Conservation (phyloP, 2,888 invertebrate species). For the Pherbina coryleti region DNA sequence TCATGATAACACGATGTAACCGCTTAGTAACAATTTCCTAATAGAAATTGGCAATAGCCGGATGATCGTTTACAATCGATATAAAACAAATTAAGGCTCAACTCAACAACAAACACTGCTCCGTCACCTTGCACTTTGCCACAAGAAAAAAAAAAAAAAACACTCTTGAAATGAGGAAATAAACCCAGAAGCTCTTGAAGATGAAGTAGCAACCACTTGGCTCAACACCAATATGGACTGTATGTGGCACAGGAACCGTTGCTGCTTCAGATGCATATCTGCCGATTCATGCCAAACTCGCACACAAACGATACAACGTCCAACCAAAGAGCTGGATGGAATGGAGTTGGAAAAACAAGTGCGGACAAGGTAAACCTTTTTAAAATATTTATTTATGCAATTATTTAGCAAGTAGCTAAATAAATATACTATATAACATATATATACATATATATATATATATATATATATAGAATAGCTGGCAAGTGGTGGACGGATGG, state of each 20-base stretch:
- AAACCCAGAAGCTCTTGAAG: background rate
- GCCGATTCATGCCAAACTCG: background rate
- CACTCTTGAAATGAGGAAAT: background rate
- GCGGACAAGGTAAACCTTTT: slow-evolving; percentile 42
- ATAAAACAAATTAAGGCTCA: slow-evolving; percentile 40
- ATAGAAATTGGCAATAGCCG: slow-evolving; percentile 27
- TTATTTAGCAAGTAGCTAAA: slow-evolving; percentile 66
- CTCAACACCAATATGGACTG: background rate
- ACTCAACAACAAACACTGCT: background rate
- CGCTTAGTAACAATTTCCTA: slow-evolving; percentile 12
- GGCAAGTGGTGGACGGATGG: background rate
- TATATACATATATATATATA: too few relatives aligned
- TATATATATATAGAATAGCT: background rate
- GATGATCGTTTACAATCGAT: slow-evolving; percentile 37
- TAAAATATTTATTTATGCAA: slow-evolving; percentile 66
- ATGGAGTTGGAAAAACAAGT: slow-evolving; percentile 15
- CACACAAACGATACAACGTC: background rate
- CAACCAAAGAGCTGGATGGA: background rate
- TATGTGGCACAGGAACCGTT: background rate
- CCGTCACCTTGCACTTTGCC: background rate
- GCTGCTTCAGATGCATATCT: slow-evolving; percentile 5
- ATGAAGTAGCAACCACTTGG: slow-evolving; percentile 4
- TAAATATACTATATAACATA: slow-evolving; percentile 59
- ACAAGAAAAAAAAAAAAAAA: background rate
- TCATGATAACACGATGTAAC: background rate